Conservation (phyloP, 2,113 vertebrate species). For the Etia nguti region DNA sequence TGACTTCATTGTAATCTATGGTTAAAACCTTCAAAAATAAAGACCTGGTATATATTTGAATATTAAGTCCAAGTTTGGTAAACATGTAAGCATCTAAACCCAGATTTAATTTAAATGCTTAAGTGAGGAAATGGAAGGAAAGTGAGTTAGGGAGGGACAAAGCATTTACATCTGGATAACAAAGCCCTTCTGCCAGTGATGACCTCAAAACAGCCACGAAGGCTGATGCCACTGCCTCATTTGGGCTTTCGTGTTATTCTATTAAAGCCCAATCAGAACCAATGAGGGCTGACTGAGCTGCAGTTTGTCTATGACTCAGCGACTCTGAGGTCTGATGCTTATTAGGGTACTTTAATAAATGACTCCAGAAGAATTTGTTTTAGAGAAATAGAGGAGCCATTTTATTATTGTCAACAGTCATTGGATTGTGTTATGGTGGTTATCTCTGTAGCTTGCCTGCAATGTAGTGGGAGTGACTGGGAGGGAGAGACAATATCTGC, state of each 20-base stretch:
- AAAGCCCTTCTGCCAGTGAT: conserved; percentile 32
- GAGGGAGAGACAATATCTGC: conserved; percentile 24
- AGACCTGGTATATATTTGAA: not conserved
- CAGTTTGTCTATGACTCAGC: not conserved
- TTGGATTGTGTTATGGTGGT: conserved; percentile 14
- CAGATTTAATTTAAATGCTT: not conserved
- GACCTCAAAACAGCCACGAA: not conserved
- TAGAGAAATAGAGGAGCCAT: not conserved
- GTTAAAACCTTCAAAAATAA: not conserved
- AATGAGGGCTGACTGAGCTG: not conserved
- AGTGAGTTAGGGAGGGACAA: not conserved
- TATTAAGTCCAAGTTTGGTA: not conserved
- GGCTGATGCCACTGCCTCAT: not conserved
- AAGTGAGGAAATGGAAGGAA: not conserved
- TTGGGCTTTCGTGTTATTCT: not conserved
- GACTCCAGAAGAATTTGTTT: not conserved
- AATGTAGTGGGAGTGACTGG: conserved; percentile 31
- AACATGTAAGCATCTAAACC: not conserved
- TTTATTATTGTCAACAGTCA: not conserved
- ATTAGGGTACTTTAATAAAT: not conserved
- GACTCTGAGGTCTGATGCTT: not conserved
- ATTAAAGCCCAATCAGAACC: not conserved
- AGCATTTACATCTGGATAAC: conserved; percentile 50
- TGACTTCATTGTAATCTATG: not conserved
- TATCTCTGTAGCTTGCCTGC: not conserved